These are phyloP conservation scores for Drosophila neonasuta DNA, from an alignment of 2,888 invertebrate genomes.

Conservation along the genomic window DNA sequence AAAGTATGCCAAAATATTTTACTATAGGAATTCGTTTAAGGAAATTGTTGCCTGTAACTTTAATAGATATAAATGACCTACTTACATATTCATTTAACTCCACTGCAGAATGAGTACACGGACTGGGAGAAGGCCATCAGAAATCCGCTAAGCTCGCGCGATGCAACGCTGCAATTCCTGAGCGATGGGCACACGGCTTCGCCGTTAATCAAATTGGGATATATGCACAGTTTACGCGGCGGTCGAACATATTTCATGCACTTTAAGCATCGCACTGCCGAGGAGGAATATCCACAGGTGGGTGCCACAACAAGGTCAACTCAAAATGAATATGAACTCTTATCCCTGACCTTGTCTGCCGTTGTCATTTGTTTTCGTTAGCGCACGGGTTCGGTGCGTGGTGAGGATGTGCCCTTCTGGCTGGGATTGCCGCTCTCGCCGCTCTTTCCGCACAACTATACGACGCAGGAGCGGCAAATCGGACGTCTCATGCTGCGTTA, in stretches of 20 bases:
- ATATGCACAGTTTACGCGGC: conserved; percentile 90
- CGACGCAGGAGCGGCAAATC: conserved; percentile 88
- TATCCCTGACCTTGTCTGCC: conserved; percentile 3
- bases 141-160: conserved; percentile 92
- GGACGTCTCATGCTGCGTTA: conserved; percentile 91
- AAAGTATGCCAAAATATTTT: no score
- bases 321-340: background rate
- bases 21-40: no score
- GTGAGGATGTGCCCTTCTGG: conserved; percentile 93
- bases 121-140: conserved; percentile 96
- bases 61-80: background rate
- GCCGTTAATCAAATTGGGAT: conserved; percentile 90
- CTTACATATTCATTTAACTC: background rate
- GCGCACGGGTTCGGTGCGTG: conserved; percentile 91
- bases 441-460: conserved; percentile 90
- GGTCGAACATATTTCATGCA: conserved; percentile 94
- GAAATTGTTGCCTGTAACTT: no score
- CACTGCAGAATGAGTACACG: conserved; percentile 95
- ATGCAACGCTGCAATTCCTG: conserved; percentile 91
- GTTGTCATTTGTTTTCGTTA: conserved; percentile 77
- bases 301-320: conserved; percentile 40
- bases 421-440: conserved; percentile 89
- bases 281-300: conserved; percentile 90
- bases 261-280: conserved; percentile 92
- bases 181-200: conserved; percentile 96